phyloP scores from a whole-genome alignment of 2,888 invertebrate genomes.

The Dryobotodes eremita region DNA sequence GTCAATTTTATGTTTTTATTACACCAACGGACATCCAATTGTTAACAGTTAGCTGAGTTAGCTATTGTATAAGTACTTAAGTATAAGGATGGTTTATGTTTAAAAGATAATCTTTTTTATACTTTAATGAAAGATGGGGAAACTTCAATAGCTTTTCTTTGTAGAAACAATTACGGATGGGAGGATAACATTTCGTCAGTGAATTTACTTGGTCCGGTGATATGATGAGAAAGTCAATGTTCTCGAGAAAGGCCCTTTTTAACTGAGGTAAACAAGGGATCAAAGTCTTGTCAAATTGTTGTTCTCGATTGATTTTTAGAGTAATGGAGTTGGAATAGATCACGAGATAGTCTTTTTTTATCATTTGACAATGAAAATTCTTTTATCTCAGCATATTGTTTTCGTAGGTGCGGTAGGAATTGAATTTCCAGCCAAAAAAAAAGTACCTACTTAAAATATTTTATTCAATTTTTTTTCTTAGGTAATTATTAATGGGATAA shows the following conservation, averaged over 20 bases:
- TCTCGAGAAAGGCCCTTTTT: constrained; percentile 9
- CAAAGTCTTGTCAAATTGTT: constrained; percentile 37
- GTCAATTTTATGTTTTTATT: not conserved
- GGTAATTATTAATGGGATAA: constrained; percentile 27
- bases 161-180: constrained; percentile 32
- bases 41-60: not conserved
- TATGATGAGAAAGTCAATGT: constrained; percentile 15
- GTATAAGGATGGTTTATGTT: constrained; percentile 8
- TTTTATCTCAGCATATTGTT: not conserved
- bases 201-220: constrained; percentile 25
- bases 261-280: constrained; percentile 31
- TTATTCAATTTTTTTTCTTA: constrained; percentile 9
- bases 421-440: too few species aligned
- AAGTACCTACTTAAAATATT: not conserved
- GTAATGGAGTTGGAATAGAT: not conserved
- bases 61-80: constrained; percentile 19
- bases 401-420: not conserved
- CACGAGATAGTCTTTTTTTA: constrained; percentile 1
- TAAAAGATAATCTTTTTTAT: constrained; percentile 30
- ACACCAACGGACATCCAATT: not conserved
- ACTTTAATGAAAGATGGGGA: constrained; percentile 10
- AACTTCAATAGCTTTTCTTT: constrained; percentile 38
- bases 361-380: not conserved
- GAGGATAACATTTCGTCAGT: constrained; percentile 24
- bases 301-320: constrained; percentile 13